A percentile compares a stretch with the other conserved stretches of the same genome.
Evolutionary conservation across 2,113 vertebrate genomes (phyloP).

Genomic region (Amphilophus citrinellus): DNA sequence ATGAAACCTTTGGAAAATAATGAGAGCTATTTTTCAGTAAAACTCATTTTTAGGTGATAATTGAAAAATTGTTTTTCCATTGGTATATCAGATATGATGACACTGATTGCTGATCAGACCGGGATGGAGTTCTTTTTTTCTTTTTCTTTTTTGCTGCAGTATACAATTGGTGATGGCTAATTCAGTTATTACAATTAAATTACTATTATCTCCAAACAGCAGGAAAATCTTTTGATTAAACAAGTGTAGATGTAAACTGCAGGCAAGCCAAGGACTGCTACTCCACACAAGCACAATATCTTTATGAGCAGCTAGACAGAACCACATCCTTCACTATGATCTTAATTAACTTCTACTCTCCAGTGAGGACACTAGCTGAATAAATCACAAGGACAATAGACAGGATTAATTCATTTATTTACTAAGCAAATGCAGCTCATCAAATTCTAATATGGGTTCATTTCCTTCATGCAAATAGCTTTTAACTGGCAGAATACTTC

Average conservation of each 20-base stretch:
- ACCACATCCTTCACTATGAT: slow-evolving; percentile 55
- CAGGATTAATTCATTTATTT: slow-evolving; percentile 79
- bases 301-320: slow-evolving; percentile 50
- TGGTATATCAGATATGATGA: background rate
- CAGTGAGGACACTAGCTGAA: slow-evolving; percentile 65
- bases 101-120: background rate
- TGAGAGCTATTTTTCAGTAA: background rate
- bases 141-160: background rate
- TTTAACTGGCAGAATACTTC: slow-evolving; percentile 8
- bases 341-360: slow-evolving; percentile 77
- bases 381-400: slow-evolving; percentile 77
- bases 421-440: slow-evolving; percentile 66
- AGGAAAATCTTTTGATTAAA: slow-evolving; percentile 12
- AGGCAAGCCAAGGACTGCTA: slow-evolving; percentile 27
- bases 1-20: background rate
- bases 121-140: background rate
- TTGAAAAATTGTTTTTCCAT: background rate
- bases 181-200: slow-evolving; percentile 32
- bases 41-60: background rate
- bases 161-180: background rate
- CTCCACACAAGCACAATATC: slow-evolving; percentile 30
- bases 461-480: slow-evolving; percentile 70
- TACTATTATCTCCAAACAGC: slow-evolving; percentile 24
- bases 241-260: background rate
- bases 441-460: slow-evolving; percentile 51